A percentile compares a stretch with the other conserved stretches of the same genome.
Conservation (phyloP, 2,888 invertebrate species). For the Netelia virgata region DNA sequence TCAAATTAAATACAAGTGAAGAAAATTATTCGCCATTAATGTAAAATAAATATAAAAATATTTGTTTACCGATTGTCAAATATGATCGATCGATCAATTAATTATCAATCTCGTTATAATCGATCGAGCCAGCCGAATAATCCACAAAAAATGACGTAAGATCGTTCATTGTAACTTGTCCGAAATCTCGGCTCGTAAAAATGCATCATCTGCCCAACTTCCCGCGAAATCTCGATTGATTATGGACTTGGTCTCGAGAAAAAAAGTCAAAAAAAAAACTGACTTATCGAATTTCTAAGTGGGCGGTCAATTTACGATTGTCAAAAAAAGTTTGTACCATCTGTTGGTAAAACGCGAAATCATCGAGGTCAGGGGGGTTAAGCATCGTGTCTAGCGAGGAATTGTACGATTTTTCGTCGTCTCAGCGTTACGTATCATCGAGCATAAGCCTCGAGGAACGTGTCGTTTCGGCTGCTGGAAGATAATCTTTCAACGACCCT, state of each 20-base stretch:
- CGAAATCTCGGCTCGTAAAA: neutral
- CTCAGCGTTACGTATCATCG: neutral
- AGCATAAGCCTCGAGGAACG: neutral
- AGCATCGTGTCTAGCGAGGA: slow-evolving; percentile 26
- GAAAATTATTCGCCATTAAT: no score
- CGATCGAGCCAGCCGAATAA: no score
- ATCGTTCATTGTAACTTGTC: no score
- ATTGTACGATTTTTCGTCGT: slow-evolving; percentile 15
- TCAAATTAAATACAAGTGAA: no score
- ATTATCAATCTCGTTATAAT: no score
- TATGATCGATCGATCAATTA: no score
- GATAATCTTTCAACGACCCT: slow-evolving; percentile 41
- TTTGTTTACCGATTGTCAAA: no score
- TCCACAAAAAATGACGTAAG: no score
- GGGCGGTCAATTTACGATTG: slow-evolving; percentile 43
- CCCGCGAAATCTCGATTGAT: neutral
- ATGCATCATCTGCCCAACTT: neutral
- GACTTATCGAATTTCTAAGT: slow-evolving; percentile 27
- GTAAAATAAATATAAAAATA: no score
- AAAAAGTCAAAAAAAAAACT: slow-evolving; percentile 9
- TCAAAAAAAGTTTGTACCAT: slow-evolving; percentile 34
- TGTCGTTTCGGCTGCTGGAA: neutral
- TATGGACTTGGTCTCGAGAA: neutral
- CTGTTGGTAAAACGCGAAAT: slow-evolving; percentile 40
- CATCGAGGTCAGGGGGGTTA: slow-evolving; percentile 25